Base-by-base conservation (phyloP, 64 coral and sea anemone genomes). In the Anthopleura sola region DNA sequence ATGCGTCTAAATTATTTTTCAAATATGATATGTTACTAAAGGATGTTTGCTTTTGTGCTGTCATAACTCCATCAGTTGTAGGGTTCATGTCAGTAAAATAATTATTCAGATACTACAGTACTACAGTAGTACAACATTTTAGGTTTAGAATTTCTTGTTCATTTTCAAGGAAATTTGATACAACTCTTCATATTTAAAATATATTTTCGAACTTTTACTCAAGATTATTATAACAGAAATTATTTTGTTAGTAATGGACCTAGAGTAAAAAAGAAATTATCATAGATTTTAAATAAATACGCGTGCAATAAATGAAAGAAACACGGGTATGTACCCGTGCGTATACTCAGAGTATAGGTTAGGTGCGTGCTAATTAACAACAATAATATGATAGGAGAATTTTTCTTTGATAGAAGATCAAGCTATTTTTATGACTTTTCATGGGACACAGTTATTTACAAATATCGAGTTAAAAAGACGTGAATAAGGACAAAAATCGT, bases 31-130 rank as follows among this genome's bases (percentile, higher is more conserved):
- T 16, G 31, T 16, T 31, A 71, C 66, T 36, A 32, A 34, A 34
- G 66, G 66, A 71, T 71, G 66, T 71, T 71, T 71, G 13, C 66
- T 33, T 71, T 71, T 71, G 2, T n/a, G 66, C 66, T 71, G 66
- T 71, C 66, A 71, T 16, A 71, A 32, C 29, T 71, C 0, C 24
- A 71, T 71, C 66, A 71, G 11, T 34, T 34, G 11, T 34, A 71
- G 29, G 34, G 29, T 32, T 29, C 10, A 71, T 71, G 66, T 14
- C 66, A 71, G 66, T 71, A 34, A 16, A 71, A n/a, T 32, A 26
- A 32, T 34, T 71, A 71, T 71, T 71, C 66, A 71, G 26, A 69
- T 69, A 34, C 50, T 15, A 62, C 13, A 24, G 11, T 71, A 32
- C 26, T 34, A 71, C 10, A 32, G 12, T 24, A 58, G 6, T 19